Conservation (phyloP, 2,113 vertebrate species). For the Heterotilapia buettikoferi region DNA sequence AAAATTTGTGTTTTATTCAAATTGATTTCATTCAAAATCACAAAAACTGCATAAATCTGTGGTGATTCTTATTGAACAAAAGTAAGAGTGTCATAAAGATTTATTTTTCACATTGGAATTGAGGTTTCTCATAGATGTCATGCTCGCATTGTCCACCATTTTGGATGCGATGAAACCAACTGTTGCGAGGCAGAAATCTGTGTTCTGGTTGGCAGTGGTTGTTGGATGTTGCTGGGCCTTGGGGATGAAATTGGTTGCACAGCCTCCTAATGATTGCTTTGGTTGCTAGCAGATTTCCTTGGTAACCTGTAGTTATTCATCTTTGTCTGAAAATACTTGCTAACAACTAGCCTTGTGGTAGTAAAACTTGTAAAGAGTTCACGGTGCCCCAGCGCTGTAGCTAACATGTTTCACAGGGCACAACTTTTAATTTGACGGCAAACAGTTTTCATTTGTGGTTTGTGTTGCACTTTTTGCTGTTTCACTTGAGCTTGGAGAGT, state of each 20-base stretch:
- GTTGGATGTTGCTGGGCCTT: not conserved
- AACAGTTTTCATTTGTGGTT: not conserved
- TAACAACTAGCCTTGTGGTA: not conserved
- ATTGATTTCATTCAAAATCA: not conserved
- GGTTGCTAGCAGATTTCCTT: not conserved
- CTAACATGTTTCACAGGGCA: not conserved
- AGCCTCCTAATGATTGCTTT: not conserved
- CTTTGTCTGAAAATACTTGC: not conserved
- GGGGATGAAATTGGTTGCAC: not conserved
- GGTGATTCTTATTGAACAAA: not conserved
- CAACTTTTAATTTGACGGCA: not conserved
- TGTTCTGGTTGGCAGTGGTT: not conserved
- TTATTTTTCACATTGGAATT: not conserved
- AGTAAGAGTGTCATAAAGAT: fast-evolving
- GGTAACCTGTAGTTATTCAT: not conserved
- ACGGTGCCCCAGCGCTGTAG: fast-evolving
- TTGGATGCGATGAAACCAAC: not conserved
- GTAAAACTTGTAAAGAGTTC: not conserved
- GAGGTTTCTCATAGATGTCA: not conserved
- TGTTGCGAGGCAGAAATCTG: not conserved
- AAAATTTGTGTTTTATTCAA: not conserved
- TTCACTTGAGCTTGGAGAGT: not conserved
- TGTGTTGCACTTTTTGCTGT: not conserved
- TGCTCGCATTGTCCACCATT: not conserved
- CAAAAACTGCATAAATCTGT: not conserved